Base-by-base conservation (phyloP, 2,888 invertebrate genomes). In the Drosophila nr. perissopoda region DNA sequence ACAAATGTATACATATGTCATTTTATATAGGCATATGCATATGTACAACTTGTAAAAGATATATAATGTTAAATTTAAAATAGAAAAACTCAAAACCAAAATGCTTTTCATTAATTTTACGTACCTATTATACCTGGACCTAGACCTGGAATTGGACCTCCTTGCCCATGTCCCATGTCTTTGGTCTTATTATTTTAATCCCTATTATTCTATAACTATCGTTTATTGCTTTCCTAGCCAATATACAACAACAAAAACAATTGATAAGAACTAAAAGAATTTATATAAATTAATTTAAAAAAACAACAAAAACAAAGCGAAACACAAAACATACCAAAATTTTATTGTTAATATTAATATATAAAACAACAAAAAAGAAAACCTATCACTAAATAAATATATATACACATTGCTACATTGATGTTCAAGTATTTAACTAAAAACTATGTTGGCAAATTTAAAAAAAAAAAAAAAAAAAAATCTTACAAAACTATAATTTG, bases 281-380 rank as follows among this genome's bases (percentile, higher is more conserved):
- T 82, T 82, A 82, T 82, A 70, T 70, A 67, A 68, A 75, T 69
- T 51, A 67, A 68, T 70, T 61, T 42, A 72, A 73, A 52, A 49
- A 34, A 49, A 51, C 40, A 61, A 75, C 27, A 40, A 78, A 59
- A 74, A 79, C 68, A 76, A 77, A 77, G 70, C 75, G 64, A 81
- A 78, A 84, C 81, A 83, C 81, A 81, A 81, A 84, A 74, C 83
- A 83, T 88, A 88, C 85, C 85, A 85, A 88, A 85, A 82, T 82
- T 80, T 74, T 81, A 82, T 72, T 84, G 79, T 82, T 82, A 78
- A 78, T 72, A 46, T 42, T 69, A 53, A 62, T 63, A 57, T 36
- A 18, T 54, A 61, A 48, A 31, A 56, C 40, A 29, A 36, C 27
- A 57, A 57, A 40, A 57, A 57, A 16, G 31, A 63, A 71, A 56